Base-by-base conservation (phyloP, 2,888 invertebrate genomes). In the Phasia obesa region DNA sequence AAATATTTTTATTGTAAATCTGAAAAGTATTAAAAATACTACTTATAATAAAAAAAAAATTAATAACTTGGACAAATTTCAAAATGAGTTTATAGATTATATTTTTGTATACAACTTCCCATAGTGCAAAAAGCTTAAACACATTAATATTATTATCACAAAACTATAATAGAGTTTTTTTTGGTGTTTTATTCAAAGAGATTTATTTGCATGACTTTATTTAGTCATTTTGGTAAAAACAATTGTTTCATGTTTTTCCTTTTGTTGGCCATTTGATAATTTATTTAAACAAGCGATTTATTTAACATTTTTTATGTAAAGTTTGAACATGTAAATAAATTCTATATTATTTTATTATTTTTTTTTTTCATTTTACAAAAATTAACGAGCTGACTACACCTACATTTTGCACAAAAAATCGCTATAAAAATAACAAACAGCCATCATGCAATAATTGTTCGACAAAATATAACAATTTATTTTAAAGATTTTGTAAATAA, bases 171-270 rank as follows among this genome's bases (percentile, higher is more conserved):
- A 27, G 19, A 64, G n/a, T 31, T 79, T 78, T 75, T 53, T 42
- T n/a, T n/a, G n/a, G 69, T 80, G 62, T 80, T 75, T 80, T 57
- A 55, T 70, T 49, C 17, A 57, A 65, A 70, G 1, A 80, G 35
- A 78, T 82, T 82, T 82, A 74, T 78, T 78, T 51, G 73, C 73
- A 74, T 78, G 77, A 74, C 82, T 82, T 69, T 78, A 81, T 81
- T 73, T 73, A 81, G 81, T 71, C 60, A 67, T 76, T 71, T 76
- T 60, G 42, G 51, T 57, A 17, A 44, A 65, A 71, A 51, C 57
- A 71, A 67, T 81, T 60, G 53, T 76, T 59, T 27, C 9, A 23
- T 53, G 42, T 69, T 25, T 25, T 62, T 42, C 47, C 27, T 70
- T 42, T 42, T 38, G 17, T 69, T 60, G 38, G 13, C 19, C 19